Evolutionary conservation across 2,797 vertebrate species (phyloP).

Genomic region (Scolopax bukidnonensis): DNA sequence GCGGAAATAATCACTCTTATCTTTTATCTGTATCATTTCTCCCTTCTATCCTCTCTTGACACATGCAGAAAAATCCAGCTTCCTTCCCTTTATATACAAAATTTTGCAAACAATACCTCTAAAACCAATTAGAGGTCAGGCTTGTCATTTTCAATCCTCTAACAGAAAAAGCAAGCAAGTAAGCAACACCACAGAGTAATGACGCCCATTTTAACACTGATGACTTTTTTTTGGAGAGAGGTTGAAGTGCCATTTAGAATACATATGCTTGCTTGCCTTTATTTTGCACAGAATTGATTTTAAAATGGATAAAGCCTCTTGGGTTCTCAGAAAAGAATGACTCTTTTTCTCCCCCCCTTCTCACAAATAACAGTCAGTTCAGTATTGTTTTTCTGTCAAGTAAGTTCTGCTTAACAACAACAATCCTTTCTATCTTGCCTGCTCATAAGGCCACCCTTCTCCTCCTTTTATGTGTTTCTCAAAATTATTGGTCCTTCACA

Average conservation of each 20-base stretch:
- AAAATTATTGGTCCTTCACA: conserved; percentile 26
- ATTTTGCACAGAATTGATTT: conserved; percentile 18
- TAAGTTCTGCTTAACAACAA: conserved; percentile 27
- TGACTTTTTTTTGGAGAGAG: neutral
- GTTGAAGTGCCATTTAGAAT: conserved; percentile 36
- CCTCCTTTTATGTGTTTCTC: conserved; percentile 23
- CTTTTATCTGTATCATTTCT: neutral
- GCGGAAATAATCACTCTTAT: neutral
- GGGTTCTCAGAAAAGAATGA: neutral
- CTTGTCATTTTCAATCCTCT: neutral
- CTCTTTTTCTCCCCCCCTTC: neutral
- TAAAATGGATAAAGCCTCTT: conserved; percentile 9
- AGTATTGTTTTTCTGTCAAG: conserved; percentile 4
- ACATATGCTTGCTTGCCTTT: neutral
- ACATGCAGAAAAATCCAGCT: neutral
- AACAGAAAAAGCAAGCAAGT: neutral
- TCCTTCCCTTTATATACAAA: neutral
- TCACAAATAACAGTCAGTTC: neutral
- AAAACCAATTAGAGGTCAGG: neutral
- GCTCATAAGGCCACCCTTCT: neutral
- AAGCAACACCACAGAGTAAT: neutral
- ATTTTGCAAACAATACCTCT: neutral
- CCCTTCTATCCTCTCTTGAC: neutral
- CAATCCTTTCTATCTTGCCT: neutral
- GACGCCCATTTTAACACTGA: neutral